Base-by-base conservation (phyloP, 2,888 invertebrate species). In the Caradrina clavipalpis region DNA sequence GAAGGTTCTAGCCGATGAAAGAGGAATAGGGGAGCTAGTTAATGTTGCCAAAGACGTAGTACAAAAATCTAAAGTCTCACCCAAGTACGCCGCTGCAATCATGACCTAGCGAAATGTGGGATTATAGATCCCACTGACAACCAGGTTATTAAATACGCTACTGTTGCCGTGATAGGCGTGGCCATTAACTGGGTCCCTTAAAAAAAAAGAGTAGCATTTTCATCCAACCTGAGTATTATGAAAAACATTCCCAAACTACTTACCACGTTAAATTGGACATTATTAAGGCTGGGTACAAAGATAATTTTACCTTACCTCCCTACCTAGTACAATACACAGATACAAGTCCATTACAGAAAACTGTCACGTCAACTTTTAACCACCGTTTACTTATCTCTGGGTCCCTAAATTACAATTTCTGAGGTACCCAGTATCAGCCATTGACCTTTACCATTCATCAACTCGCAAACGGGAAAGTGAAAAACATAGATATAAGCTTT, bases 391-490 rank as follows among this genome's bases (percentile, higher is more conserved):
- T 81, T 78, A 83, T 82, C 78, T 78, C 56, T 42, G 51, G 50
- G 55, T 66, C 75, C 68, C 66, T 78, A 80, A 78, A 85, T 83
- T 85, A 86, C 77, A 81, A 72, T 78, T 79, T 73, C 61, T 62
- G 59, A 76, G 80, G 74, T 79, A 82, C 79, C 63, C 51, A 69
- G 69, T 80, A 73, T 73, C 80, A 78, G 73, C 57, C 85, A 73
- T 82, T 85, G 87, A 86, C 86, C 86, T 86, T 84, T 63, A 62
- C 76, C 61, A 85, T 87, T 84, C 78, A 82, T 87, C 82, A 82
- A 63, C 55, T 53, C 45, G 62, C 53, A 73, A 73, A 82, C 76
- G 73, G 51, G 67, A 76, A 76, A 83, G 72, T 82, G 67, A 80
- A 80, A 72, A 80, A 77, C 78, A 21, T 61, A 22, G 81, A 71